These are phyloP conservation scores for Temnothorax longispinosus DNA, from an alignment of 1,140 invertebrate genomes.

Conservation along the genomic window DNA sequence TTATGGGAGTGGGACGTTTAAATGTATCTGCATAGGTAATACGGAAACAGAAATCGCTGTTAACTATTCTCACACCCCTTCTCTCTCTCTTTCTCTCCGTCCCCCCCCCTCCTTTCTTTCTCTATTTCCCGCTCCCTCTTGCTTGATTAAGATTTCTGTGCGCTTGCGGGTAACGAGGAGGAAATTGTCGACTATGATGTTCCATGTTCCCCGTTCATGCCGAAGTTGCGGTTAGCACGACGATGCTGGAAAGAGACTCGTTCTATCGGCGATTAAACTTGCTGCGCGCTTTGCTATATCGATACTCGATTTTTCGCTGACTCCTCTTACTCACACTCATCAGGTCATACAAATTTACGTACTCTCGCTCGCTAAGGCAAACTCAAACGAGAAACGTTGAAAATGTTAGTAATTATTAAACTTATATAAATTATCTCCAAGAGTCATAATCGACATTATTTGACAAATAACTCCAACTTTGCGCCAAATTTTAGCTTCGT, in stretches of 20 bases:
- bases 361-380: background rate
- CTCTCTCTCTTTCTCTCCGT: background rate
- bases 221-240: constrained; percentile 6
- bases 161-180: constrained; percentile 23
- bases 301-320: constrained; percentile 43
- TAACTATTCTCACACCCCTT: background rate
- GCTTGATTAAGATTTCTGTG: constrained; percentile 50
- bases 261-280: constrained; percentile 40
- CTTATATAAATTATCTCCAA: background rate
- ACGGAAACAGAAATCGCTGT: constrained; percentile 19
- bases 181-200: constrained; percentile 34
- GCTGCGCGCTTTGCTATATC: background rate
- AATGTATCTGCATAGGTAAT: constrained; percentile 46
- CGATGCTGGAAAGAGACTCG: constrained; percentile 14
- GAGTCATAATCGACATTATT: background rate
- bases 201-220: constrained; percentile 16
- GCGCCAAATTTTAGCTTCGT: background rate
- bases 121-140: background rate
- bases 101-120: background rate
- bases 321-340: background rate
- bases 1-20: constrained; percentile 17
- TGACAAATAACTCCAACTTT: background rate
- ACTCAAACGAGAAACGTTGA: background rate
- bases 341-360: background rate
- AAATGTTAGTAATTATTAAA: constrained; percentile 3